Conservation (phyloP, 2,888 invertebrate species). For the Auanema sp. region DNA sequence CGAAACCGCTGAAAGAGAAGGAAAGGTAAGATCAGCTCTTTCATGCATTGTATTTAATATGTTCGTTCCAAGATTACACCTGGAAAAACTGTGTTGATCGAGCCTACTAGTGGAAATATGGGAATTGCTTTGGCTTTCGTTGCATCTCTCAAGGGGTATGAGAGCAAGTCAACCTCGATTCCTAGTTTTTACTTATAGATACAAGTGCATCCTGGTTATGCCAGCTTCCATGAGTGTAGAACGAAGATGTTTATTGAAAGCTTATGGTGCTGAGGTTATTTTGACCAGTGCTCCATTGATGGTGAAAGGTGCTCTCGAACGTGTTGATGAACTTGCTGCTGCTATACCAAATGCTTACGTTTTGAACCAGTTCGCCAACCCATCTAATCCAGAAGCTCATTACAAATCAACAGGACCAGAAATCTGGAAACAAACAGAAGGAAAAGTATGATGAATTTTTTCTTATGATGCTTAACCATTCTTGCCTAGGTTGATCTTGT, state of each 20-base stretch:
- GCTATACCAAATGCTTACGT: constrained; percentile 49
- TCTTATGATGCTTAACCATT: too few species aligned
- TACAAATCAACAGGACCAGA: constrained; percentile 63
- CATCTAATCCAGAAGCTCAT: constrained; percentile 58
- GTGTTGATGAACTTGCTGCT: constrained; percentile 40
- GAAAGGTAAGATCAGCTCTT: constrained; percentile 15
- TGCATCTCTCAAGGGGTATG: constrained; percentile 22
- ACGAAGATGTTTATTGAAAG: constrained; percentile 52
- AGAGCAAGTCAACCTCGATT: constrained; percentile 1
- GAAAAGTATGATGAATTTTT: too few species aligned
- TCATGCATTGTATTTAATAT: not conserved
- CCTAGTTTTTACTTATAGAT: constrained; percentile 30
- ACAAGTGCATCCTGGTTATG: constrained; percentile 61
- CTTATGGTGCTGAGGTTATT: constrained; percentile 49
- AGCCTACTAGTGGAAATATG: constrained; percentile 61
- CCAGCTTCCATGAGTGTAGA: constrained; percentile 60
- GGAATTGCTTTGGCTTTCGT: constrained; percentile 60
- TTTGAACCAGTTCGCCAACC: constrained; percentile 52
- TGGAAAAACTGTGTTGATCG: constrained; percentile 51
- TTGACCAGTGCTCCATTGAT: constrained; percentile 55
- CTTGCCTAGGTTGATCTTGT: constrained; percentile 51
- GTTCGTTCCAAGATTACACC: constrained; percentile 36
- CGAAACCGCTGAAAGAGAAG: constrained; percentile 49
- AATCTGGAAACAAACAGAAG: constrained; percentile 62
- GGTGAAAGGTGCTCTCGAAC: constrained; percentile 50